Conservation (phyloP, 2,797 vertebrate genomes). For the Hippopotamyrus pictus region DNA sequence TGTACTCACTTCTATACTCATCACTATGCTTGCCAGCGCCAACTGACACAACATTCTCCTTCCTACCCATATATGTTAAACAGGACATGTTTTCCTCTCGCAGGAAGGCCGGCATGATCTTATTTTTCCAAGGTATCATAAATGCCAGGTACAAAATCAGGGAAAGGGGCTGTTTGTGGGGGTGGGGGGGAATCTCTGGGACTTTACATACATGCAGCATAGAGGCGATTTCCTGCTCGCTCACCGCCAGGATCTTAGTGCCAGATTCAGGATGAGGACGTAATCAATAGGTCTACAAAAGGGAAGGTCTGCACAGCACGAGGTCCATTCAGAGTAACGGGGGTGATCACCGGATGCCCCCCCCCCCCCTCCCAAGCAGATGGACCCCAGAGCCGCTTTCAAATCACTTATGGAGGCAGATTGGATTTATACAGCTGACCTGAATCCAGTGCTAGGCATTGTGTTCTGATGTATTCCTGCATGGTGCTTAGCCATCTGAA, state of each 20-base stretch:
- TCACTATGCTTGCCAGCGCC: neutral
- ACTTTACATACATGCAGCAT: neutral
- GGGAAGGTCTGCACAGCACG: neutral
- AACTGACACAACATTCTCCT: neutral
- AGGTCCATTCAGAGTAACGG: neutral
- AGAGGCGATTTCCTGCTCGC: neutral
- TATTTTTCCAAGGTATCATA: neutral
- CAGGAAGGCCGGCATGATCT: neutral
- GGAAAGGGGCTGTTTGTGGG: neutral
- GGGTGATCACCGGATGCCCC: neutral
- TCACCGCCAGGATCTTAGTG: neutral
- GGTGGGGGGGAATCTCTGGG: neutral
- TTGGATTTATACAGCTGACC: slow-evolving; percentile 15
- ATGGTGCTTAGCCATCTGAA: slow-evolving; percentile 29
- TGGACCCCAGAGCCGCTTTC: neutral
- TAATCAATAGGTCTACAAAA: neutral
- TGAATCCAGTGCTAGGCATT: slow-evolving; percentile 31
- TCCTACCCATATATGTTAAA: neutral
- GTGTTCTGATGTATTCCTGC: slow-evolving; percentile 17
- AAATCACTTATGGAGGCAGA: slow-evolving; percentile 18
- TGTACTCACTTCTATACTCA: neutral
- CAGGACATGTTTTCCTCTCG: neutral
- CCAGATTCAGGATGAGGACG: neutral
- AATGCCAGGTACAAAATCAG: neutral
- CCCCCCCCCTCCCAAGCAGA: neutral